Conservation (phyloP, 1,140 invertebrate genomes). For the Drosophila bocqueti region DNA sequence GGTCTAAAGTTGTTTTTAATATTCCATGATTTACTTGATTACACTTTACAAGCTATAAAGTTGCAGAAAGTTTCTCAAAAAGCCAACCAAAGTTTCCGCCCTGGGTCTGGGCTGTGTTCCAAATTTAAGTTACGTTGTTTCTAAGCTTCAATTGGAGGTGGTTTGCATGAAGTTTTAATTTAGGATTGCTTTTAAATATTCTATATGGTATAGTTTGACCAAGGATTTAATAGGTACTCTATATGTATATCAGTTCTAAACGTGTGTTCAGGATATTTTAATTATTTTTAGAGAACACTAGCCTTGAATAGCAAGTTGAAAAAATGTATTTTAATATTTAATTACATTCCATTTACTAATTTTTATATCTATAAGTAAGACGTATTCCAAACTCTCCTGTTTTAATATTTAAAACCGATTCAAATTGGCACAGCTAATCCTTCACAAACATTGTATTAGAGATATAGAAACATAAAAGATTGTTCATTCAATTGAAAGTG, state of each 20-base stretch:
- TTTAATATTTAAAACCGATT: neutral
- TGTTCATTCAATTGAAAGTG: neutral
- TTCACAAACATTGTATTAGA: too few relatives aligned
- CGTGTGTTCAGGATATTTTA: too few relatives aligned
- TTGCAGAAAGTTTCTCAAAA: conserved; percentile 9
- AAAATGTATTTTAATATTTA: too few relatives aligned
- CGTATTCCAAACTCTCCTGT: neutral
- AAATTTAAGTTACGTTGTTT: conserved; percentile 20
- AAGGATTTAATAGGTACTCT: too few relatives aligned
- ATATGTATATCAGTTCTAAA: neutral
- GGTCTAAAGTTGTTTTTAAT: conserved; percentile 27
- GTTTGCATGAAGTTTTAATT: neutral
- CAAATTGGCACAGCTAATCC: too few relatives aligned
- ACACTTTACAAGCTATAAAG: conserved; percentile 32
- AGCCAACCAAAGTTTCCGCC: conserved; percentile 9
- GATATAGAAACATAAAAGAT: neutral
- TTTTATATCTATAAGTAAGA: too few relatives aligned
- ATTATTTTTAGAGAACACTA: too few relatives aligned
- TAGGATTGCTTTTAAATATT: neutral
- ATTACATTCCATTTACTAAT: too few relatives aligned
- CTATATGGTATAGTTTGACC: too few relatives aligned
- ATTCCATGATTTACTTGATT: conserved; percentile 32
- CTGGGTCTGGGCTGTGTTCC: neutral
- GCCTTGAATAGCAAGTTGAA: too few relatives aligned
- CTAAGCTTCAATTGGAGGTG: neutral